These are phyloP conservation scores for Polyommatus icarus DNA, from an alignment of 2,888 invertebrate genomes.

Conservation along the genomic window DNA sequence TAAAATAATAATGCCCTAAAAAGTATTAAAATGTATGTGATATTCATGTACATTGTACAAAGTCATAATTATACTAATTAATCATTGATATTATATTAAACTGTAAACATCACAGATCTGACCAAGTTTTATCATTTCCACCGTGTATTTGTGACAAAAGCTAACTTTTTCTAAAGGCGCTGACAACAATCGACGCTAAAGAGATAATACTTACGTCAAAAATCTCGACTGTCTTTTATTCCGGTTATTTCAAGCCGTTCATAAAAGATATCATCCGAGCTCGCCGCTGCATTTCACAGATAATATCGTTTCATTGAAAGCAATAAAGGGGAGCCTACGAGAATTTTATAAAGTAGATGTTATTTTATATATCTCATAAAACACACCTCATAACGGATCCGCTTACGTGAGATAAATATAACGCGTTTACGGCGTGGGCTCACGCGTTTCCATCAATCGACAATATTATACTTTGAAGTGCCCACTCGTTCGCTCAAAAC, in stretches of 20 bases:
- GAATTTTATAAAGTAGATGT: slow-evolving; percentile 27
- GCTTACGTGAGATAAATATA: slow-evolving; percentile 21
- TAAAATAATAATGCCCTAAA: too few relatives aligned
- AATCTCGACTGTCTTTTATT: slow-evolving; percentile 17
- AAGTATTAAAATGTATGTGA: too few relatives aligned
- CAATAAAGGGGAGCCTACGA: slow-evolving; percentile 30
- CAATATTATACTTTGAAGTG: slow-evolving; percentile 5
- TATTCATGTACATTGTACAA: too few relatives aligned
- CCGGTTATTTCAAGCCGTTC: slow-evolving; percentile 28
- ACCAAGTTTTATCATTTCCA: background rate
- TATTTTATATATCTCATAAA: slow-evolving; percentile 33
- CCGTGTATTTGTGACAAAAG: background rate
- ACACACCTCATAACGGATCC: slow-evolving; percentile 21
- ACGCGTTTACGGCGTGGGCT: slow-evolving; percentile 14
- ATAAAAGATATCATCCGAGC: slow-evolving; percentile 25
- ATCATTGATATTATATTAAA: background rate
- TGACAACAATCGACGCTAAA: slow-evolving; percentile 25
- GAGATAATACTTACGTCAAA: slow-evolving; percentile 29
- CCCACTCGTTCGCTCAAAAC: background rate
- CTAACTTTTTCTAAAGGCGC: slow-evolving; percentile 4
- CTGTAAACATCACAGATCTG: background rate
- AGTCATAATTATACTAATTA: too few relatives aligned
- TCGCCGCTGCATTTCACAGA: slow-evolving; percentile 24
- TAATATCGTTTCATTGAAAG: slow-evolving; percentile 34
- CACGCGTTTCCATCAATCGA: slow-evolving; percentile 17